Conservation (phyloP, 2,797 vertebrate species). For the Strix occidentalis region DNA sequence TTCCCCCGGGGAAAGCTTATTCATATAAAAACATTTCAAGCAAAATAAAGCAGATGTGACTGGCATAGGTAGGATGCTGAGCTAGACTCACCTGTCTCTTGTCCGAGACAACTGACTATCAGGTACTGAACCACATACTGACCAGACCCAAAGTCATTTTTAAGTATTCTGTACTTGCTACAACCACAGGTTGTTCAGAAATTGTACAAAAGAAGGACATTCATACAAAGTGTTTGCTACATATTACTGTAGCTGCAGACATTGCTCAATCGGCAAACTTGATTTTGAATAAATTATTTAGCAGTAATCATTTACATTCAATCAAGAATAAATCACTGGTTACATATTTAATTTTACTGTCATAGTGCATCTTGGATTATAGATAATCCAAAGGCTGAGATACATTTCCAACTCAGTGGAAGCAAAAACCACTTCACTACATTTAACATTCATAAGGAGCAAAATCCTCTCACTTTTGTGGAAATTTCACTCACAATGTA, state of each 20-base stretch:
- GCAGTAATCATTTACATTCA: background rate
- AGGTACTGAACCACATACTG: background rate
- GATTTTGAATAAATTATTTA: slow-evolving; percentile 18
- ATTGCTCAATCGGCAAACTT: background rate
- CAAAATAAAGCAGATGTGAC: background rate
- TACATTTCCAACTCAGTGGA: background rate
- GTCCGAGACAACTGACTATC: rapidly evolving
- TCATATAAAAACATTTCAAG: background rate
- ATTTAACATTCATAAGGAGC: background rate
- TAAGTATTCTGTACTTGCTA: background rate
- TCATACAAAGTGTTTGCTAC: background rate
- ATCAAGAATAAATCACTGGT: background rate
- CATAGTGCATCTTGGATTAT: background rate
- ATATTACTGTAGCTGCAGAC: background rate
- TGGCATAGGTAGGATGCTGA: background rate
- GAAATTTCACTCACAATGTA: background rate
- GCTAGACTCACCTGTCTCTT: background rate
- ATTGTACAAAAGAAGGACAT: background rate
- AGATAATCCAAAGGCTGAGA: background rate
- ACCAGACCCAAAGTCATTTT: background rate
- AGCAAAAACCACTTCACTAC: background rate
- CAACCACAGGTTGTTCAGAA: background rate
- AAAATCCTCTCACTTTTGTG: background rate
- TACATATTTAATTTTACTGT: background rate
- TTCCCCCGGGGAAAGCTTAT: background rate